These are phyloP conservation scores for Moxostoma hubbsi DNA, from an alignment of 2,797 vertebrate species.

Conservation along the genomic window DNA sequence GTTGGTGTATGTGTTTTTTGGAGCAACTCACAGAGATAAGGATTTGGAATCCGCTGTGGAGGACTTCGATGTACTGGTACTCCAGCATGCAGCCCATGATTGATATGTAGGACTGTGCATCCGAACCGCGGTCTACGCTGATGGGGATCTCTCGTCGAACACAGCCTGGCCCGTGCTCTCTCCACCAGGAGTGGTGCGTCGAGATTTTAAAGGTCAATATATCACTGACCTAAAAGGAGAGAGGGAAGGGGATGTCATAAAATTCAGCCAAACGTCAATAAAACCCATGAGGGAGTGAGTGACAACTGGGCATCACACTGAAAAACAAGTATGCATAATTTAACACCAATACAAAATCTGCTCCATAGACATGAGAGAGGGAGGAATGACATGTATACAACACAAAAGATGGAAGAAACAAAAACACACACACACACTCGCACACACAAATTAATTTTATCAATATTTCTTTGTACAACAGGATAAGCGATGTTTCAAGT, in stretches of 20 bases:
- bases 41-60: constrained; percentile 88
- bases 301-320: background rate
- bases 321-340: constrained; percentile 41
- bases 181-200: constrained; percentile 90
- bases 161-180: constrained; percentile 87
- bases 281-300: background rate
- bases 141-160: constrained; percentile 78
- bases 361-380: constrained; percentile 17
- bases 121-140: constrained; percentile 72
- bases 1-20: constrained; percentile 17
- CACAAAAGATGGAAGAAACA: too few relatives aligned
- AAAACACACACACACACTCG: too few relatives aligned
- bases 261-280: constrained; percentile 3
- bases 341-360: constrained; percentile 13
- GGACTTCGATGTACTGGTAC: constrained; percentile 88
- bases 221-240: constrained; percentile 81
- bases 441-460: too few relatives aligned
- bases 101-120: constrained; percentile 83
- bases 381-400: background rate
- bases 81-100: constrained; percentile 87
- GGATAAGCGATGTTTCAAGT: too few relatives aligned
- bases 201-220: constrained; percentile 92
- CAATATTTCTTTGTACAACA: too few relatives aligned
- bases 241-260: constrained; percentile 2
- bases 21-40: constrained; percentile 82